phyloP scores from a whole-genome alignment of 2,888 invertebrate genomes.

The Macroteleia sp. region DNA sequence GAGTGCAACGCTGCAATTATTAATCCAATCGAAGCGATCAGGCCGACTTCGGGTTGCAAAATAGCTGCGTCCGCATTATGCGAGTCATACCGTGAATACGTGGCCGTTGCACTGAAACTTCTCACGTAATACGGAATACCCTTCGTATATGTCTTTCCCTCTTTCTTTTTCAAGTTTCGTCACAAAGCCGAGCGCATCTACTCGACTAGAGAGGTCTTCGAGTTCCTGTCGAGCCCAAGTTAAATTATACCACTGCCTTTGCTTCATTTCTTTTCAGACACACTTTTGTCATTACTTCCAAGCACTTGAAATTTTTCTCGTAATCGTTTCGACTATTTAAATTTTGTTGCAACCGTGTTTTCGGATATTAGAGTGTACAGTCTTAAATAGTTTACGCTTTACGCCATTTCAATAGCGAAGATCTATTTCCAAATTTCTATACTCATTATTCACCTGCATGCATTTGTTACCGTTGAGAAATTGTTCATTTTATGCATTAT shows the following conservation, averaged over 20 bases:
- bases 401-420: too few relatives aligned
- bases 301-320: too few relatives aligned
- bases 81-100: constrained; percentile 49
- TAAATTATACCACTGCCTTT: constrained; percentile 52
- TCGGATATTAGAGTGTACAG: too few relatives aligned
- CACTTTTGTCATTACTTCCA: constrained; percentile 5
- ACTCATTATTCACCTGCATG: too few relatives aligned
- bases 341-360: too few relatives aligned
- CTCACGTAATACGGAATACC: constrained; percentile 70
- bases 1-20: constrained; percentile 25
- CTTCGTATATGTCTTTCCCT: constrained; percentile 63
- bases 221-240: constrained; percentile 47
- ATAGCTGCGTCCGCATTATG: constrained; percentile 25
- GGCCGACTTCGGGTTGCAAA: constrained; percentile 26
- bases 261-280: constrained; percentile 25
- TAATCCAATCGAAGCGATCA: constrained; percentile 24
- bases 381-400: too few relatives aligned
- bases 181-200: constrained; percentile 63
- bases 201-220: constrained; percentile 51
- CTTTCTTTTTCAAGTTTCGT: constrained; percentile 67
- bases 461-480: too few relatives aligned
- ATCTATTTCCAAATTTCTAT: too few relatives aligned
- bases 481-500: too few relatives aligned
- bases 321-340: too few relatives aligned
- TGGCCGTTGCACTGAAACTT: constrained; percentile 68